Evolutionary conservation across 2,888 invertebrate genomes (phyloP).

Genomic region (Trisateles emortualis): DNA sequence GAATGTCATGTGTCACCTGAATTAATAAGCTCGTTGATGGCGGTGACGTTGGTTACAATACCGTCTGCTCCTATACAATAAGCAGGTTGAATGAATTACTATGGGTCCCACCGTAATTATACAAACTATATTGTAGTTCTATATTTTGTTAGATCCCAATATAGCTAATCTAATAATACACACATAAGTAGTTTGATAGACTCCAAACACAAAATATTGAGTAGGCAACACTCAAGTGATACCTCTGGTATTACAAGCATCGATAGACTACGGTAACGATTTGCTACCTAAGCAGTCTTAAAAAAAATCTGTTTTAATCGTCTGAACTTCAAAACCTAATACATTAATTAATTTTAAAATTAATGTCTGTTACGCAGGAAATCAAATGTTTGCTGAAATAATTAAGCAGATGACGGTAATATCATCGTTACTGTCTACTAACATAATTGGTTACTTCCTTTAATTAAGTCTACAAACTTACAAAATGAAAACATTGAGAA

Average conservation of each 20-base stretch:
- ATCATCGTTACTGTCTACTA: neutral
- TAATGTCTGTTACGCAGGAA: neutral
- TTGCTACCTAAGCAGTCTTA: no score
- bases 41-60: neutral
- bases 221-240: no score
- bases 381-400: constrained; percentile 1
- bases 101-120: neutral
- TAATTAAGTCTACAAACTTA: neutral
- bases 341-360: no score
- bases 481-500: neutral
- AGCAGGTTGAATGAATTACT: constrained; percentile 3
- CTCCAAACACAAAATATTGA: no score
- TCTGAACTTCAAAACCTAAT: no score
- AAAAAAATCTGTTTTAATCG: no score
- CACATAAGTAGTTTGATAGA: no score
- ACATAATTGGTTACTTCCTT: neutral
- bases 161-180: no score
- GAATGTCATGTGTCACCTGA: constrained; percentile 18
- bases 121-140: neutral
- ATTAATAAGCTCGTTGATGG: constrained; percentile 20
- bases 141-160: neutral
- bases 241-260: no score
- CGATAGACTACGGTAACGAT: no score
- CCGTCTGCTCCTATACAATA: constrained; percentile 3
- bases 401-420: neutral